Evolutionary conservation across 2,888 invertebrate genomes (phyloP), one percentile per base, ranked within the genome.

Genomic region (Hecatera dysodea): DNA sequence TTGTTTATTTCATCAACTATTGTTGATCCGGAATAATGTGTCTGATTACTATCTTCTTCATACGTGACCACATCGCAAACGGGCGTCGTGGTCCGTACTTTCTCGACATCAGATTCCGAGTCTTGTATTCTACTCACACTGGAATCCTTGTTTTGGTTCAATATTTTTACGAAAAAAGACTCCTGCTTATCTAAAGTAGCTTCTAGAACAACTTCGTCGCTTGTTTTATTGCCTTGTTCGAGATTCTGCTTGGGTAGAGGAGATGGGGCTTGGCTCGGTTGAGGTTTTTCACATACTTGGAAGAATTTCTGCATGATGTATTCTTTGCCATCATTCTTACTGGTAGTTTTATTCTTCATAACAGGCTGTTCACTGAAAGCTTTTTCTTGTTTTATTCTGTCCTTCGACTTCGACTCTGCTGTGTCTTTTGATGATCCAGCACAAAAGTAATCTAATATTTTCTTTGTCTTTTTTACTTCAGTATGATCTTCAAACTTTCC

Each of bases 401-500:
- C 81, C 42, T 82, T 81, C 27, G 68, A 44, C 39, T 82, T 79
- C n/a, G n/a, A n/a, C 59, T 72, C 85, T 52, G 56, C n/a, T 12
- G 63, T 60, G 42, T 88, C 88, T 86, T 92, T 94, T 66, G 93
- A 92, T 60, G 91, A 57, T 39, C 92, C 91, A 75, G 91, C 95
- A 82, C 93, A 93, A 86, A 97, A 97, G 91, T 97, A 97, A 70
- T 96, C 95, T 55, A 96, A 93, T 57, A 97, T 96, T 67, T 95
- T 96, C 81, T 93, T 96, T 11, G 94, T 96, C 89, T 96, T 97
- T 75, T 96, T 96, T 67, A 70, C 90, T 15, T 96, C 95, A 62
- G 93, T 79, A 64, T 92, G 91, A 60, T 97, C 96, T 90, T 97
- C 97, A 92, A 98, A 98, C 90, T 98, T 98, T 0, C 98, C 97